These are phyloP conservation scores for Numenius arquata DNA, from an alignment of 2,113 vertebrate species.

Conservation along the genomic window DNA sequence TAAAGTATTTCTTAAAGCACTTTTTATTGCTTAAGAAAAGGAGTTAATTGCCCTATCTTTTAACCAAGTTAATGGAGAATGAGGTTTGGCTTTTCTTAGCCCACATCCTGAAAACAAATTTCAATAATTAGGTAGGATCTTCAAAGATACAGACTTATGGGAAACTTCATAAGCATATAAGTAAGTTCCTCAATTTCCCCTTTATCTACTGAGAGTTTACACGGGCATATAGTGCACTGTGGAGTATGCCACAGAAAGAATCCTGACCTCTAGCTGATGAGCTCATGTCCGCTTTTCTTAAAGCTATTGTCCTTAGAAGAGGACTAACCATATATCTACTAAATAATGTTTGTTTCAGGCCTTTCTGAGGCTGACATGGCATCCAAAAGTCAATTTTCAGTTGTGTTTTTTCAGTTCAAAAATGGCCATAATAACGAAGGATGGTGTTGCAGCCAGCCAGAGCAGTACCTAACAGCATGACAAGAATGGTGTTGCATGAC, in stretches of 20 bases:
- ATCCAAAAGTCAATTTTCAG: background rate
- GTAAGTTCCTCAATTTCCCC: background rate
- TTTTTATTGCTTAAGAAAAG: background rate
- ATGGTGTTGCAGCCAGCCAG: background rate
- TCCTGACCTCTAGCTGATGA: background rate
- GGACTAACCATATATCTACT: background rate
- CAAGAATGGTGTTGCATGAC: background rate
- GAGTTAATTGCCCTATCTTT: background rate
- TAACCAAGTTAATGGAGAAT: background rate
- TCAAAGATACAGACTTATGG: background rate
- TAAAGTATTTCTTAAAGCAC: background rate
- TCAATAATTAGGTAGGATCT: background rate
- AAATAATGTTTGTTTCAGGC: background rate
- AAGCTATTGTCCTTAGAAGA: background rate
- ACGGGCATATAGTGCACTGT: background rate
- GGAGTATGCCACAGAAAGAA: background rate
- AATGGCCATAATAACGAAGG: background rate
- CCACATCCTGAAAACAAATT: background rate
- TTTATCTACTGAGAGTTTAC: background rate
- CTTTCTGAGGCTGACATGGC: background rate
- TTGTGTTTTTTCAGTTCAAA: background rate
- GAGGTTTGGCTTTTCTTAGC: background rate
- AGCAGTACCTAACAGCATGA: background rate
- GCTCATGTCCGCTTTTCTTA: background rate
- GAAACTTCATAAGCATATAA: background rate